Conservation (phyloP, 2,888 invertebrate species). For the Mamestra brassicae region DNA sequence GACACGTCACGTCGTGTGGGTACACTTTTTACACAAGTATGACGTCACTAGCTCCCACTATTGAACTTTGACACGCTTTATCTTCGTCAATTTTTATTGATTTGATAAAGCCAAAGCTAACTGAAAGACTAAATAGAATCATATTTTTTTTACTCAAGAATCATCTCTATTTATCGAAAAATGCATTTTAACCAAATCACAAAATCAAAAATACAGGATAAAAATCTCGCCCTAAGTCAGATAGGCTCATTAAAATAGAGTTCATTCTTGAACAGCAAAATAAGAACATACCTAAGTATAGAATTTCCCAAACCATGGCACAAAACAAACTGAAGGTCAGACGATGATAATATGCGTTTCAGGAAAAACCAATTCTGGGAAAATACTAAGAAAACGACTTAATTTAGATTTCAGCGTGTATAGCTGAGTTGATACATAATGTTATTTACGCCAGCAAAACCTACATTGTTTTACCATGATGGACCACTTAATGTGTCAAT, state of each 20-base stretch:
- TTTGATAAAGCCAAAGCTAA: too few relatives aligned
- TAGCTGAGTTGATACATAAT: background rate
- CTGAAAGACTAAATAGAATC: too few relatives aligned
- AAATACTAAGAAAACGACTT: background rate
- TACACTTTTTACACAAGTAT: too few relatives aligned
- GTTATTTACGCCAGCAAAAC: too few relatives aligned
- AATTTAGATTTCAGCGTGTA: background rate
- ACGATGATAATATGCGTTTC: slow-evolving; percentile 8
- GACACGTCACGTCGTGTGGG: too few relatives aligned
- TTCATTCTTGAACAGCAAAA: background rate
- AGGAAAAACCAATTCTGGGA: slow-evolving; percentile 5
- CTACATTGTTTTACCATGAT: background rate
- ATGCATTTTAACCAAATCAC: background rate
- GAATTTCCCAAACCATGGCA: background rate
- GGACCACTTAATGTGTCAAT: background rate
- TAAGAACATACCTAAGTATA: background rate
- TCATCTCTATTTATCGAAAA: background rate
- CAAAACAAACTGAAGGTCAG: slow-evolving; percentile 11
- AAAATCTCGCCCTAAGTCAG: too few relatives aligned
- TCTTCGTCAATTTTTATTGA: too few relatives aligned
- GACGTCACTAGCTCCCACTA: too few relatives aligned
- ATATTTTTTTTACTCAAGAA: too few relatives aligned
- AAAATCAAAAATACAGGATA: too few relatives aligned
- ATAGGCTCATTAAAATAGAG: background rate
- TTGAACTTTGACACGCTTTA: too few relatives aligned